phyloP scores from a whole-genome alignment of 2,888 invertebrate species.

The Sarcophaga subvicina region DNA sequence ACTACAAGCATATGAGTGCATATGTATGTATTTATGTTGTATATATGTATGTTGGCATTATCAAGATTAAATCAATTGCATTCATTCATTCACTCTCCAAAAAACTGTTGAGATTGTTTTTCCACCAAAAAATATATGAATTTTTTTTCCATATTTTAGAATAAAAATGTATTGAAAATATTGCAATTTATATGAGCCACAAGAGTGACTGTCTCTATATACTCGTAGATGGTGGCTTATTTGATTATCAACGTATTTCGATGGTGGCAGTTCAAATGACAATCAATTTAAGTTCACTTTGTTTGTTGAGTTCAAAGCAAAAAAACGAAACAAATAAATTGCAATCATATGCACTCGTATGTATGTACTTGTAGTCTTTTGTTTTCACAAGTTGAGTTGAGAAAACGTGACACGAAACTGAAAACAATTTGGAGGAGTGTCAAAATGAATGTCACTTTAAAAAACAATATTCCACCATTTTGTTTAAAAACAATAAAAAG shows the following conservation, averaged over 20 bases:
- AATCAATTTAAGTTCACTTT: slow-evolving; percentile 63
- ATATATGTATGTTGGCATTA: not conserved
- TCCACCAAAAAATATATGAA: no score
- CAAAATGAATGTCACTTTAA: slow-evolving; percentile 66
- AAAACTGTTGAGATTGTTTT: not conserved
- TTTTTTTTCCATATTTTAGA: not conserved
- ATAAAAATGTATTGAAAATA: not conserved
- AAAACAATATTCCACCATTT: not conserved
- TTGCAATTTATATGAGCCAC: not conserved
- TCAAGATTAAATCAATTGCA: slow-evolving; percentile 49
- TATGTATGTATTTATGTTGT: not conserved
- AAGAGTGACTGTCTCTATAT: not conserved
- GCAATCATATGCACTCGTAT: not conserved
- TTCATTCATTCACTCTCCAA: slow-evolving; percentile 18
- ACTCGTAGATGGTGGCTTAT: not conserved
- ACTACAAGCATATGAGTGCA: slow-evolving; percentile 48
- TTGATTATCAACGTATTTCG: slow-evolving; percentile 52
- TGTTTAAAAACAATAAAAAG: not conserved
- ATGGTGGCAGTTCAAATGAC: slow-evolving; percentile 67
- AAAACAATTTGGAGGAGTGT: slow-evolving; percentile 69
- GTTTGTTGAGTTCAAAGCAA: slow-evolving; percentile 43
- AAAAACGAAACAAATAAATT: not conserved
- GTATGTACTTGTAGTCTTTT: no score
- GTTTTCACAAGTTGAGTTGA: slow-evolving; percentile 23
- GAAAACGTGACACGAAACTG: slow-evolving; percentile 61